Evolutionary conservation across 2,797 vertebrate genomes (phyloP).

Genomic region (Tympanoctomys barrerae): DNA sequence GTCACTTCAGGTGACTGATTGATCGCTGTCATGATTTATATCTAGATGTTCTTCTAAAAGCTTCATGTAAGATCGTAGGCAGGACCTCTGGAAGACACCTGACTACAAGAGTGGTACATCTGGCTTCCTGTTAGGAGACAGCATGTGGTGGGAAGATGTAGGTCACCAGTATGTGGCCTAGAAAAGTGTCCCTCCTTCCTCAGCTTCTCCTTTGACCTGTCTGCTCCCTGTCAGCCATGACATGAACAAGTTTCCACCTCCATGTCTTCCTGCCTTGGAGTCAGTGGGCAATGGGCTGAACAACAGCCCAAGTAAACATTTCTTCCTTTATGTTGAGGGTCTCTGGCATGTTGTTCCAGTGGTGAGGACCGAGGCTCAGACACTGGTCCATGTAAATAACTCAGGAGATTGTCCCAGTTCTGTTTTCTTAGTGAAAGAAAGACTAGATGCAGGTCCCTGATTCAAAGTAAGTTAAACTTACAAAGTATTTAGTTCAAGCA

Average conservation of each 20-base stretch:
- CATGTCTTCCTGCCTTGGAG: not conserved
- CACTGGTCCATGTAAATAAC: not conserved
- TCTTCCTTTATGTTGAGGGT: not conserved
- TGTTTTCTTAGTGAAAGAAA: not conserved
- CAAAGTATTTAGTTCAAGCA: not conserved
- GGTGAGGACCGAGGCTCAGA: too few relatives aligned
- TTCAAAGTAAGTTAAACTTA: not conserved
- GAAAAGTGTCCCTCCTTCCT: not conserved
- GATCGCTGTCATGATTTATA: not conserved
- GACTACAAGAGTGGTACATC: not conserved
- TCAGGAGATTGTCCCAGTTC: not conserved
- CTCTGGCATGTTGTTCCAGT: not conserved
- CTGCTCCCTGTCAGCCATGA: not conserved
- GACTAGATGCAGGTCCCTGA: not conserved
- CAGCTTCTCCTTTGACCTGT: not conserved
- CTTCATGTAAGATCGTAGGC: not conserved
- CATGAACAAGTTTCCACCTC: not conserved
- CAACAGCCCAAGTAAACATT: not conserved
- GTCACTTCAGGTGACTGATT: not conserved
- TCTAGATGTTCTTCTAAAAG: not conserved
- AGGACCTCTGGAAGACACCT: not conserved
- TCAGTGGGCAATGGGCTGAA: not conserved
- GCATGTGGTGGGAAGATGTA: not conserved
- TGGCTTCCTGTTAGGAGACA: not conserved
- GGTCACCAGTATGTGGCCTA: not conserved